Evolutionary conservation across 2,113 vertebrate species (phyloP).

Genomic region (Thamnaconus septentrionalis): DNA sequence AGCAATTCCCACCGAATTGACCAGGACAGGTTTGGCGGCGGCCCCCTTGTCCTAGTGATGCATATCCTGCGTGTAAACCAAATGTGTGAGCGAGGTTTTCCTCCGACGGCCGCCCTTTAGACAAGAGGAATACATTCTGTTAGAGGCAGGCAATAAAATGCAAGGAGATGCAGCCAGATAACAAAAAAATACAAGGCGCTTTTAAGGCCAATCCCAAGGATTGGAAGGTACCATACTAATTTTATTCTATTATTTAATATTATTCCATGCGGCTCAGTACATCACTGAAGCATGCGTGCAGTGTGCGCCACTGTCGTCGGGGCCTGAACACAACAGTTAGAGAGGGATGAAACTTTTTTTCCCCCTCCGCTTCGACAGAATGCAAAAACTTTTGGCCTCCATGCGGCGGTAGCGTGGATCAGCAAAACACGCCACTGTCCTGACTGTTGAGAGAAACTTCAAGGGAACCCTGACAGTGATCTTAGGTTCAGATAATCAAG

Average conservation of each 20-base stretch:
- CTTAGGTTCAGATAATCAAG: not conserved
- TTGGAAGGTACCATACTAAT: constrained; percentile 6
- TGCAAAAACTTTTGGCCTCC: constrained; percentile 30
- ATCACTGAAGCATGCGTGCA: not conserved
- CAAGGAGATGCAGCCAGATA: constrained; percentile 1
- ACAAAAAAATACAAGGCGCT: not conserved
- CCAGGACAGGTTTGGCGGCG: constrained; percentile 66
- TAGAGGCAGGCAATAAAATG: constrained; percentile 22
- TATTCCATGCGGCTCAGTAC: not conserved
- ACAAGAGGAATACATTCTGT: constrained; percentile 8
- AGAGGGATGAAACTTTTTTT: not conserved
- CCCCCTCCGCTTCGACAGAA: too few species aligned
- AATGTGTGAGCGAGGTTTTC: constrained; percentile 47
- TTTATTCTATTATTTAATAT: constrained; percentile 3
- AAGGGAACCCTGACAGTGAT: not conserved
- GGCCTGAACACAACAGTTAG: too few species aligned
- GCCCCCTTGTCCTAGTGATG: constrained; percentile 67
- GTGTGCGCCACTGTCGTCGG: constrained; percentile 4
- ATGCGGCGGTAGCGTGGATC: constrained; percentile 37
- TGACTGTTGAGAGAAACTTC: constrained; percentile 13
- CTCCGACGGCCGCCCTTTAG: constrained; percentile 29
- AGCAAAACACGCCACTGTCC: constrained; percentile 43
- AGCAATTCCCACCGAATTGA: constrained; percentile 78
- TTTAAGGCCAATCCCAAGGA: constrained; percentile 9
- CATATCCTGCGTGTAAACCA: constrained; percentile 68